Conservation (phyloP, 2,888 invertebrate genomes). For the Agrypnus murinus region DNA sequence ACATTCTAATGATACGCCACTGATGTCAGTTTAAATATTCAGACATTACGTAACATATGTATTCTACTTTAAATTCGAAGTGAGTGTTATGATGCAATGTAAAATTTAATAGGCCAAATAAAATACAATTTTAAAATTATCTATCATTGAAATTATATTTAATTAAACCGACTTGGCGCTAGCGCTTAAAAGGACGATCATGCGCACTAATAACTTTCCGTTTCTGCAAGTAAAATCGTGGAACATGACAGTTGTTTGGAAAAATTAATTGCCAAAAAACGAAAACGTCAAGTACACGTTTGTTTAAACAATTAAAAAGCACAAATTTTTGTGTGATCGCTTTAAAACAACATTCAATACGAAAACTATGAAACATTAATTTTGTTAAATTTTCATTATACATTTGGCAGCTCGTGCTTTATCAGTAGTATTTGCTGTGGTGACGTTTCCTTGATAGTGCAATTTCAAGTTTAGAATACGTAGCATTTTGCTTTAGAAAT, state of each 20-base stretch:
- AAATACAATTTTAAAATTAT: too few species aligned
- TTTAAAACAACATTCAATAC: neutral
- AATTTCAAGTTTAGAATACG: constrained; percentile 37
- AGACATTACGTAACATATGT: too few species aligned
- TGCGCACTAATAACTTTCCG: constrained; percentile 33
- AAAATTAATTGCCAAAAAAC: neutral
- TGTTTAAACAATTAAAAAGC: neutral
- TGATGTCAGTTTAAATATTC: too few species aligned
- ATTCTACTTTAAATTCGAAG: too few species aligned
- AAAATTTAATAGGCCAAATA: too few species aligned
- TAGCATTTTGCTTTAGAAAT: constrained; percentile 38
- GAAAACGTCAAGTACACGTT: constrained; percentile 11
- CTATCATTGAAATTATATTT: too few species aligned
- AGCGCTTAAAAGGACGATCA: neutral
- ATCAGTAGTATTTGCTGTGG: constrained; percentile 47
- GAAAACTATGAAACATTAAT: neutral
- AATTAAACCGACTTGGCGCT: neutral
- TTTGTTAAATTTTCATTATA: neutral
- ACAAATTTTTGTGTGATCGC: neutral
- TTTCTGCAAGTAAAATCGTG: constrained; percentile 25
- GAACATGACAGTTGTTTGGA: constrained; percentile 29
- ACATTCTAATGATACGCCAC: too few species aligned
- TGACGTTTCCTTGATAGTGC: constrained; percentile 52
- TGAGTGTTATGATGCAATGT: too few species aligned
- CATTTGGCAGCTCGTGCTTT: constrained; percentile 30